These are phyloP conservation scores for Paramormyrops kingsleyae DNA, from an alignment of 2,113 vertebrate genomes.

Conservation along the genomic window DNA sequence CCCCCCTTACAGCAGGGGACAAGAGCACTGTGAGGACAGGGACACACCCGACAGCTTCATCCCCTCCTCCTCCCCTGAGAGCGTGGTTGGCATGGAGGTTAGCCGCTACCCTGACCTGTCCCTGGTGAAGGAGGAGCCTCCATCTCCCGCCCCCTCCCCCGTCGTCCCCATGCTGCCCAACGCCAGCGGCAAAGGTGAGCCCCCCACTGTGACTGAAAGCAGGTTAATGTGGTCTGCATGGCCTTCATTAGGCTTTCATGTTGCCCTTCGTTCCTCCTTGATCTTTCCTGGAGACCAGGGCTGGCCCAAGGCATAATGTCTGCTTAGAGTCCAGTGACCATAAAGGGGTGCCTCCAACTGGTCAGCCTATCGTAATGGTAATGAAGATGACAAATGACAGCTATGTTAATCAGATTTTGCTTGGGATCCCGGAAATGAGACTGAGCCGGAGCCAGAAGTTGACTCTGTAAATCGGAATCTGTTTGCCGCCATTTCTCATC, in stretches of 20 bases:
- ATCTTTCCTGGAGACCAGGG: neutral
- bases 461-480: neutral
- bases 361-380: neutral
- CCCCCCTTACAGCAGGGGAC: slow-evolving; percentile 58
- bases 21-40: slow-evolving; percentile 72
- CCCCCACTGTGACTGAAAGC: neutral
- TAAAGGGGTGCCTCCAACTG: neutral
- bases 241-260: neutral
- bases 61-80: slow-evolving; percentile 92
- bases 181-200: slow-evolving; percentile 74
- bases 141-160: slow-evolving; percentile 81
- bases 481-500: neutral
- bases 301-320: neutral
- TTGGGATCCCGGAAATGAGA: neutral
- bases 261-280: neutral
- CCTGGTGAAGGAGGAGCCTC: slow-evolving; percentile 80
- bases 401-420: neutral
- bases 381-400: neutral
- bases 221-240: neutral
- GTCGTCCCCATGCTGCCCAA: slow-evolving; percentile 82
- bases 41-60: slow-evolving; percentile 81
- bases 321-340: neutral
- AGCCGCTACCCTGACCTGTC: slow-evolving; percentile 87
- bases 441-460: neutral
- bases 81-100: slow-evolving; percentile 77